phyloP scores from a whole-genome alignment of 2,888 invertebrate species.

The Lepidocyrtoides sp. region DNA sequence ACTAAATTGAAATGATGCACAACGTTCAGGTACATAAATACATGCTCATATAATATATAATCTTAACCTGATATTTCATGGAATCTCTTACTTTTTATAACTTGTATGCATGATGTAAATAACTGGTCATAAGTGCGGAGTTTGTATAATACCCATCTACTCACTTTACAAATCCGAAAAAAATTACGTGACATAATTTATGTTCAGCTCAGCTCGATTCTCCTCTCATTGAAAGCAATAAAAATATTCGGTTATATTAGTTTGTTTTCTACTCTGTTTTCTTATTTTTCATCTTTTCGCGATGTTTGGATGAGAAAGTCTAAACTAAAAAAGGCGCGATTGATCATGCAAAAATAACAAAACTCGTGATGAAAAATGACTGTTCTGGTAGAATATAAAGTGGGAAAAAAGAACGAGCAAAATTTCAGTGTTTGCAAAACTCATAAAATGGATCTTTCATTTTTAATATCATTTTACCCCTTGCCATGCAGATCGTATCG shows the following conservation, averaged over 20 bases:
- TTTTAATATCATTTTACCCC: neutral
- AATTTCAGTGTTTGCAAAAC: constrained; percentile 27
- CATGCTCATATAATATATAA: no score
- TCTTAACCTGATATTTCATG: no score
- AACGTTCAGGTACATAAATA: neutral
- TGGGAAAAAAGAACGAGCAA: neutral
- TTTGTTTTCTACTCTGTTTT: no score
- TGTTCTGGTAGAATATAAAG: neutral
- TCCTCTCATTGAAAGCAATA: neutral
- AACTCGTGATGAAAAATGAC: neutral
- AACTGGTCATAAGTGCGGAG: no score
- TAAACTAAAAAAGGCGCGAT: neutral
- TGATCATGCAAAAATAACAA: neutral
- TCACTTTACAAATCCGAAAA: no score
- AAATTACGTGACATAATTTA: no score
- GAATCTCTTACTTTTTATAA: no score
- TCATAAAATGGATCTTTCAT: constrained; percentile 6
- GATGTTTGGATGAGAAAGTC: neutral
- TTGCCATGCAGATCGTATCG: no score
- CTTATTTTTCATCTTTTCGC: neutral
- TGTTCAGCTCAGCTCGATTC: no score
- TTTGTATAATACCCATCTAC: no score
- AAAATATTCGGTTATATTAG: no score
- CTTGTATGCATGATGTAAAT: no score
- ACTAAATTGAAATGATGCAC: neutral